Percentiles rank a stretch among this genome's conserved stretches.
Evolutionary conservation across 2,888 invertebrate species (phyloP).

Genomic region (Pachliopta kotzebuea): DNA sequence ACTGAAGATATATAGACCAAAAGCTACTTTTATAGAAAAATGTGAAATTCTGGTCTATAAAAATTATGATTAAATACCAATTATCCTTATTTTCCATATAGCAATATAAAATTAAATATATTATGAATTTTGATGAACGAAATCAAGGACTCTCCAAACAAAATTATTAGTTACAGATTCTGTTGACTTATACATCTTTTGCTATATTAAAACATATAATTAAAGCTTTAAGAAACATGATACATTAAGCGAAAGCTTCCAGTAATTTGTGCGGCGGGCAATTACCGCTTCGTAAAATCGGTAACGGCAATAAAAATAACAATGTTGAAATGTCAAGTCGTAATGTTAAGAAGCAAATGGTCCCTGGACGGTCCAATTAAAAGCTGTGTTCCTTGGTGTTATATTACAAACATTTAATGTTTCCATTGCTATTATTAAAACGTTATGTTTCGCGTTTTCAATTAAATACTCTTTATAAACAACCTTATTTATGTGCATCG

Average conservation of each 20-base stretch:
- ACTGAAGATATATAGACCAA: too few relatives aligned
- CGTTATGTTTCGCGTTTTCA: neutral
- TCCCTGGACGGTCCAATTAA: constrained; percentile 7
- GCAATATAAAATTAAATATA: too few relatives aligned
- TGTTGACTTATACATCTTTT: too few relatives aligned
- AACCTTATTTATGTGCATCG: too few relatives aligned
- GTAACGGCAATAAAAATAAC: constrained; percentile 12
- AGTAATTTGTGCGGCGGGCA: neutral
- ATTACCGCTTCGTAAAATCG: neutral
- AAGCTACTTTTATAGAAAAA: too few relatives aligned
- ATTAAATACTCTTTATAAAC: neutral
- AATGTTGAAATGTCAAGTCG: constrained; percentile 11
- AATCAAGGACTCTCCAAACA: too few relatives aligned
- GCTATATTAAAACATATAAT: neutral
- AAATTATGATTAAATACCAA: too few relatives aligned
- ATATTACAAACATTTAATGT: neutral
- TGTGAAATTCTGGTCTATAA: too few relatives aligned
- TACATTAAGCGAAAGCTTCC: neutral
- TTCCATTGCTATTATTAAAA: neutral
- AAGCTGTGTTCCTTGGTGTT: constrained; percentile 3
- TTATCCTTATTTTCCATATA: too few relatives aligned
- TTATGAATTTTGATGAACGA: too few relatives aligned
- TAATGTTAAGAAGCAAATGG: constrained; percentile 10
- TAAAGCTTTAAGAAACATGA: neutral
- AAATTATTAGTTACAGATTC: too few relatives aligned